Evolutionary conservation across 2,113 vertebrate genomes (phyloP).

Genomic region (Gasterosteus nipponicus): DNA sequence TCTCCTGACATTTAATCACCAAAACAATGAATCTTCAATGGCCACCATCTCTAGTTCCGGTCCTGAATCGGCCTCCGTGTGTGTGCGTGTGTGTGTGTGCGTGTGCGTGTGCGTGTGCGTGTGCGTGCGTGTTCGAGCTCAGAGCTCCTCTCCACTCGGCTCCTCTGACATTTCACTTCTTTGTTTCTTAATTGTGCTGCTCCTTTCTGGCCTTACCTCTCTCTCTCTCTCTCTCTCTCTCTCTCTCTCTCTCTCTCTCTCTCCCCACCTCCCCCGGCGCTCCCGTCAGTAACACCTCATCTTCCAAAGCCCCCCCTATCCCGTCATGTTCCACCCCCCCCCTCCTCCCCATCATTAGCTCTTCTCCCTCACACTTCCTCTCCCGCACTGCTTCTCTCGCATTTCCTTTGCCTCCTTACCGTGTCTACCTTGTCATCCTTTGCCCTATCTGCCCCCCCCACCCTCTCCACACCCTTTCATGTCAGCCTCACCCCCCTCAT

Average conservation of each 20-base stretch:
- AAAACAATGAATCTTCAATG: neutral
- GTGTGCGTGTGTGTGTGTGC: neutral
- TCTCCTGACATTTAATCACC: slow-evolving; percentile 1
- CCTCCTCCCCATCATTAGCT: slow-evolving; percentile 48
- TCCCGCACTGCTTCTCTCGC: neutral
- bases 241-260: slow-evolving; percentile 9
- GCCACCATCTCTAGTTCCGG: neutral
- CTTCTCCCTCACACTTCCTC: slow-evolving; percentile 5
- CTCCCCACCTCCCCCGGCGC: slow-evolving; percentile 9
- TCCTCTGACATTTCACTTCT: slow-evolving; percentile 60
- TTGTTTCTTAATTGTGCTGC: slow-evolving; percentile 56
- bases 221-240: no score
- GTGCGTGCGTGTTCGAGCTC: neutral
- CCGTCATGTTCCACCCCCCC: slow-evolving; percentile 5
- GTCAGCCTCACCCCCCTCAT: slow-evolving; percentile 19
- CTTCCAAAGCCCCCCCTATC: slow-evolving; percentile 15
- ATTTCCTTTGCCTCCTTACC: slow-evolving; percentile 25
- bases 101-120: neutral
- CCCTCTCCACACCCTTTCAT: slow-evolving; percentile 25
- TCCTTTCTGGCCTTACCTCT: slow-evolving; percentile 21
- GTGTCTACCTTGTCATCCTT: slow-evolving; percentile 36
- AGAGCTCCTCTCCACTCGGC: slow-evolving; percentile 43
- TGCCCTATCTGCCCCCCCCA: slow-evolving; percentile 13
- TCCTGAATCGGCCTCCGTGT: neutral
- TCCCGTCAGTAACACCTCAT: slow-evolving; percentile 55